phyloP scores from a whole-genome alignment of 2,797 vertebrate species.

The Streptopelia turtur region DNA sequence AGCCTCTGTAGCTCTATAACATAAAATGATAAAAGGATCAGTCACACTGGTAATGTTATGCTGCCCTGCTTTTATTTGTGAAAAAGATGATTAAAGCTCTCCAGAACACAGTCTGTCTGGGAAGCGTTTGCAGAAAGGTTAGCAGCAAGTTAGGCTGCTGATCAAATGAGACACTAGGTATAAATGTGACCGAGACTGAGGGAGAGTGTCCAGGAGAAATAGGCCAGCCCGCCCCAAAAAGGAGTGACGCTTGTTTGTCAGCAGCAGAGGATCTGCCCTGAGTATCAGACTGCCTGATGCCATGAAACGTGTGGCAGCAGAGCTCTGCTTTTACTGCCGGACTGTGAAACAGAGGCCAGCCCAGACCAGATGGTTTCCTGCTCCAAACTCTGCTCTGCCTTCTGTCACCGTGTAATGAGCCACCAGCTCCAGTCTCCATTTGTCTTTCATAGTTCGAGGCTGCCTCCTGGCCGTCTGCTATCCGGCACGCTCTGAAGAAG shows the following conservation, averaged over 20 bases:
- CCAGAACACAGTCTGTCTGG: not conserved
- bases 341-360: slow-evolving; percentile 29
- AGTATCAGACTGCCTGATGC: not conserved
- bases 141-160: slow-evolving; percentile 26
- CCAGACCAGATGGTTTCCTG: slow-evolving; percentile 48
- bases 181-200: not conserved
- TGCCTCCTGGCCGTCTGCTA: slow-evolving; percentile 42
- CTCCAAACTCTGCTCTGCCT: slow-evolving; percentile 4
- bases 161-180: not conserved
- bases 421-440: slow-evolving; percentile 37
- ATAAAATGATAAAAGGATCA: slow-evolving; percentile 26
- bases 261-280: not conserved
- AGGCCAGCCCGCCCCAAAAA: not conserved
- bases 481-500: not conserved
- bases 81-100: slow-evolving; percentile 43
- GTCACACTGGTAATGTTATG: not conserved
- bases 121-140: slow-evolving; percentile 2
- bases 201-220: not conserved
- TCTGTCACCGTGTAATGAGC: slow-evolving; percentile 52
- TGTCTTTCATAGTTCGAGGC: not conserved
- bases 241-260: not conserved
- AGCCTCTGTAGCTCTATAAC: not conserved
- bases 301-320: not conserved
- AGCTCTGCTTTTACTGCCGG: slow-evolving; percentile 13
- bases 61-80: slow-evolving; percentile 42